Evolutionary conservation across 2,797 vertebrate genomes (phyloP).

Genomic region (Tarsius wallacei): DNA sequence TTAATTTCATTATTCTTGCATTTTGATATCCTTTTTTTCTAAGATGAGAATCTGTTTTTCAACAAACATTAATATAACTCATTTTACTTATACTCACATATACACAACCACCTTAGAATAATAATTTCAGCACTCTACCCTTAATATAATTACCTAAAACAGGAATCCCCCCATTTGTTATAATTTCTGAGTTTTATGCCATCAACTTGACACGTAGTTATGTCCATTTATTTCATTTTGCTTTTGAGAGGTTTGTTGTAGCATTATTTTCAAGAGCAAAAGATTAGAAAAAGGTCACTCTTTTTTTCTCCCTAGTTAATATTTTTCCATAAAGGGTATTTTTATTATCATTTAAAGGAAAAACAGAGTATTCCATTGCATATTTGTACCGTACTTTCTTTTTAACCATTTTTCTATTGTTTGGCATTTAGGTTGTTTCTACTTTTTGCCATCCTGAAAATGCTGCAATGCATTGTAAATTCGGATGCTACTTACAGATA

Average conservation of each 20-base stretch:
- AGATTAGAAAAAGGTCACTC: background rate
- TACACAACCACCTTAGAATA: background rate
- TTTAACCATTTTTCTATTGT: background rate
- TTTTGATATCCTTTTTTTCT: background rate
- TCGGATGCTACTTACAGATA: background rate
- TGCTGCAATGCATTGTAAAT: background rate
- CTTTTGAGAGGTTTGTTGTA: background rate
- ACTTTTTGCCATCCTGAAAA: background rate
- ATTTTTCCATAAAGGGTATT: slow-evolving; percentile 17
- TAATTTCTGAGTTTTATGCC: background rate
- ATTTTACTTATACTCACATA: background rate
- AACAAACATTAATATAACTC: background rate
- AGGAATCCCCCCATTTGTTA: no score
- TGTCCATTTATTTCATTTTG: background rate
- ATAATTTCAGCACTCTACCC: background rate
- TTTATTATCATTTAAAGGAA: slow-evolving; percentile 8
- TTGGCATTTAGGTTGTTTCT: no score
- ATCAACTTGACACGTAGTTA: background rate
- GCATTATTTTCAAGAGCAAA: slow-evolving; percentile 13
- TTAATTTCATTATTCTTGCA: background rate
- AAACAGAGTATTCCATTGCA: background rate
- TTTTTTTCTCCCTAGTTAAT: background rate
- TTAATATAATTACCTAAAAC: background rate
- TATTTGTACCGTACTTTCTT: background rate
- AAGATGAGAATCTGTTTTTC: slow-evolving; percentile 20